Evolutionary conservation across 1,140 invertebrate genomes (phyloP).

Genomic region (Hyphantria cunea): DNA sequence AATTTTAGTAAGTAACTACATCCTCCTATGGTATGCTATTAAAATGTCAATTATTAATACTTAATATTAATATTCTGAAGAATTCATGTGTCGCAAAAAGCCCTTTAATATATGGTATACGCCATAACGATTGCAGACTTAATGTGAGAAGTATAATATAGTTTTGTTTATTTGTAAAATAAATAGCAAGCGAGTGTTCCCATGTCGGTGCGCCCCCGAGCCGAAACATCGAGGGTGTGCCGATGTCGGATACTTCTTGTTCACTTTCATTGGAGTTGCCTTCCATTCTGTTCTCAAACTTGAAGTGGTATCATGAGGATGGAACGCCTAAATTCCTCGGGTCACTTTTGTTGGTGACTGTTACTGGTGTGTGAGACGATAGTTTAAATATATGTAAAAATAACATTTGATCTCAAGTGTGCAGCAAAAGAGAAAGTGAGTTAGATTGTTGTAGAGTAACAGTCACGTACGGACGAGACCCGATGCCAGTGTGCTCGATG

Average conservation of each 20-base stretch:
- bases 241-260: slow-evolving; percentile 22
- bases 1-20: slow-evolving; percentile 50
- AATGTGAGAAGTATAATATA: slow-evolving; percentile 79
- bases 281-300: slow-evolving; percentile 35
- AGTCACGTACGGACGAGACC: slow-evolving; percentile 45
- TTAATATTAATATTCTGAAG: slow-evolving; percentile 55
- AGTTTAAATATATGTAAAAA: slow-evolving; percentile 76
- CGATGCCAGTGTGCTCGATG: slow-evolving; percentile 40
- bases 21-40: slow-evolving; percentile 51
- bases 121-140: slow-evolving; percentile 36
- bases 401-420: slow-evolving; percentile 81
- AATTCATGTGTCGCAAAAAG: not conserved
- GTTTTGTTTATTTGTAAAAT: slow-evolving; percentile 52
- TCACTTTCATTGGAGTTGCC: slow-evolving; percentile 6
- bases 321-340: slow-evolving; percentile 34
- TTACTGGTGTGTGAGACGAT: slow-evolving; percentile 71
- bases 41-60: slow-evolving; percentile 78
- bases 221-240: slow-evolving; percentile 25
- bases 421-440: slow-evolving; percentile 76
- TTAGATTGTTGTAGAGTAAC: slow-evolving; percentile 64
- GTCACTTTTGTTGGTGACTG: slow-evolving; percentile 47
- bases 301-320: slow-evolving; percentile 33
- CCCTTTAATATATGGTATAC: not conserved
- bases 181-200: slow-evolving; percentile 15
- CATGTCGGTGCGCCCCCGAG: slow-evolving; percentile 39